phyloP scores from a whole-genome alignment of 2,113 vertebrate genomes.

The Platycercus adscitus region DNA sequence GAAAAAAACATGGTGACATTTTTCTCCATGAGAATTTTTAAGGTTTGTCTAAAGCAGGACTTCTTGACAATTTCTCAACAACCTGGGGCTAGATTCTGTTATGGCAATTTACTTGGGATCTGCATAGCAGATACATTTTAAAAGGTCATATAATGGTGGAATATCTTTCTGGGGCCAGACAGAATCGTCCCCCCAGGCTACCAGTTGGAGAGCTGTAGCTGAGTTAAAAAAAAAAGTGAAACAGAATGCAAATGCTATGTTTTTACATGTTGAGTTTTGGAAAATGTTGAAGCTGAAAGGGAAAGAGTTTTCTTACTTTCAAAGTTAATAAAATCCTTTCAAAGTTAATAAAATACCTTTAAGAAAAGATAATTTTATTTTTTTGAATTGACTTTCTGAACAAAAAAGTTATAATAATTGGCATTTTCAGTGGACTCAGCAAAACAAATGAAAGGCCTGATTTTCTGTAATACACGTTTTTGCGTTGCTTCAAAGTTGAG shows the following conservation, averaged over 20 bases:
- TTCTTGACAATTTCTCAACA: constrained; percentile 22
- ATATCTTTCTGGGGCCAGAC: constrained; percentile 54
- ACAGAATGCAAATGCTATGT: constrained; percentile 36
- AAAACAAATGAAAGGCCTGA: not conserved
- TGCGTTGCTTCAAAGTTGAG: not conserved
- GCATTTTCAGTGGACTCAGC: not conserved
- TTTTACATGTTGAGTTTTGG: constrained; percentile 27
- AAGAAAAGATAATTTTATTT: not conserved
- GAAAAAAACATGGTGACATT: constrained; percentile 10
- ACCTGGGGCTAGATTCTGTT: constrained; percentile 52
- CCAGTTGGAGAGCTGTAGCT: constrained; percentile 41
- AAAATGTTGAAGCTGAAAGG: constrained; percentile 15
- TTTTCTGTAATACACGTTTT: not conserved
- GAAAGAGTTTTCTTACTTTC: constrained; percentile 1
- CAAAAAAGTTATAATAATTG: not conserved
- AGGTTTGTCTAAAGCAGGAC: constrained; percentile 49
- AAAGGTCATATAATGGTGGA: constrained; percentile 66
- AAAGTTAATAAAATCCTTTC: not conserved
- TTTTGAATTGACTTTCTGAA: not conserved
- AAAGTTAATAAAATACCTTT: not conserved
- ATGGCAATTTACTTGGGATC: constrained; percentile 61
- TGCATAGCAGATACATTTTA: constrained; percentile 60
- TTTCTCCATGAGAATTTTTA: constrained; percentile 23
- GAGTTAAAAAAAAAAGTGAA: not conserved
- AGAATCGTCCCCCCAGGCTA: constrained; percentile 58